These are phyloP conservation scores for Acrobasis repandana DNA, from an alignment of 2,888 invertebrate species.

Conservation along the genomic window DNA sequence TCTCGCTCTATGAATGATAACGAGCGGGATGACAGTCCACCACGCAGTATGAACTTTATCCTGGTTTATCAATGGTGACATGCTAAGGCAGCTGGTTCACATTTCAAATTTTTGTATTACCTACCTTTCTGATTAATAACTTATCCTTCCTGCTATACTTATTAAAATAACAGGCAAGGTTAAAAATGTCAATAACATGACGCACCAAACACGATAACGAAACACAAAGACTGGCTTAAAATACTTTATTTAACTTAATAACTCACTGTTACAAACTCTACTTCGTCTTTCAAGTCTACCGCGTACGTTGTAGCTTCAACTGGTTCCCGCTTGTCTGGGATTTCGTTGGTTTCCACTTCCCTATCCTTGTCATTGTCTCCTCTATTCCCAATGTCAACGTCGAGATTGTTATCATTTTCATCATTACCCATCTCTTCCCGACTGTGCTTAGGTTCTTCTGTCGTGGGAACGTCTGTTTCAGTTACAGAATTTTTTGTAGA, in stretches of 20 bases:
- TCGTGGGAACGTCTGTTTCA: slow-evolving; percentile 21
- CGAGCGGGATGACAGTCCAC: too few species aligned
- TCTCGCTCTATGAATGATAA: too few species aligned
- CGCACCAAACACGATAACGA: slow-evolving; percentile 1
- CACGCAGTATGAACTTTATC: too few species aligned
- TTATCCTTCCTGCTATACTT: background rate
- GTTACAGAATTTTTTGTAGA: slow-evolving; percentile 26
- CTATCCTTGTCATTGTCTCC: slow-evolving; percentile 36
- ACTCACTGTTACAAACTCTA: slow-evolving; percentile 64
- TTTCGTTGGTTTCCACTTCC: slow-evolving; percentile 50
- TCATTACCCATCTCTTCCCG: slow-evolving; percentile 54
- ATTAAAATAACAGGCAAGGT: background rate
- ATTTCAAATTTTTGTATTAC: too few species aligned
- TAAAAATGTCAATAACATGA: background rate
- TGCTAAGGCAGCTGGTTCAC: too few species aligned
- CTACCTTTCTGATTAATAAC: too few species aligned
- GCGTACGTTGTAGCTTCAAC: slow-evolving; percentile 70
- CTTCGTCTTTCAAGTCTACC: slow-evolving; percentile 61
- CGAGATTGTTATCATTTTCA: slow-evolving; percentile 42
- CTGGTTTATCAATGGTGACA: too few species aligned
- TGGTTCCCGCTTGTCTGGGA: slow-evolving; percentile 31
- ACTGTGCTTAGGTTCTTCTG: slow-evolving; percentile 30
- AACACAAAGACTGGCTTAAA: background rate
- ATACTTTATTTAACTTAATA: slow-evolving; percentile 30
- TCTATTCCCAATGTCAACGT: slow-evolving; percentile 44